phyloP scores from a whole-genome alignment of 1,140 invertebrate species.

The Hypsibius dujardini region DNA sequence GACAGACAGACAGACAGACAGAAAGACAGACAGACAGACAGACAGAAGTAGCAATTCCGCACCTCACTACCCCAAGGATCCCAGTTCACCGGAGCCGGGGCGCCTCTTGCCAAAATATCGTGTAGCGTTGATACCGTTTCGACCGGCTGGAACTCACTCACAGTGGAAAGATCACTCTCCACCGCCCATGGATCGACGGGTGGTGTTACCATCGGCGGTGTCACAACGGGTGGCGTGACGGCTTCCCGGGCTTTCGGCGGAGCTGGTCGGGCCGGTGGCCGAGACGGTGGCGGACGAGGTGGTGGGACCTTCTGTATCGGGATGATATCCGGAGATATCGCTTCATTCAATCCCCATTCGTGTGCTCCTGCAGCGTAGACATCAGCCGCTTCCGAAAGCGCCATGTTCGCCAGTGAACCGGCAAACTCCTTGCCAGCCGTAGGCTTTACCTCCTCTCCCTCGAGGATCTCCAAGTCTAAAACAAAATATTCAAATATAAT shows the following conservation, averaged over 20 bases:
- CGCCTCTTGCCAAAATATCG: too few species aligned
- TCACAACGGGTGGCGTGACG: background rate
- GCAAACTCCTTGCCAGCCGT: background rate
- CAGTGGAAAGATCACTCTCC: background rate
- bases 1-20: too few species aligned
- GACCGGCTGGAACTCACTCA: background rate
- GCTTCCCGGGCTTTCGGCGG: background rate
- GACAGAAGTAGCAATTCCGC: too few species aligned
- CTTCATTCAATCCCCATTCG: background rate
- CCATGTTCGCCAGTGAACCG: conserved; percentile 8
- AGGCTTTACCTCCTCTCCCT: background rate
- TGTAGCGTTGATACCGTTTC: too few species aligned
- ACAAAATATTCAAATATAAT: background rate
- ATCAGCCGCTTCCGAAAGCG: conserved; percentile 6
- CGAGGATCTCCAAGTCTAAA: background rate
- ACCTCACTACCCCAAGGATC: too few species aligned
- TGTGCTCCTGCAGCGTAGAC: background rate
- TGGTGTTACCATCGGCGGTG: background rate
- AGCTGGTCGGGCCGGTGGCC: background rate
- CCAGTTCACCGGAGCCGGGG: too few species aligned
- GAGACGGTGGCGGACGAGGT: conserved; percentile 11
- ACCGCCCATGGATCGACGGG: conserved; percentile 7
- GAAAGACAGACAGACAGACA: too few species aligned
- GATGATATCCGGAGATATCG: background rate
- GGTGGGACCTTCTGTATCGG: background rate